Evolutionary conservation across 1,140 invertebrate species (phyloP).

Genomic region (Caenorhabditis inopinata): DNA sequence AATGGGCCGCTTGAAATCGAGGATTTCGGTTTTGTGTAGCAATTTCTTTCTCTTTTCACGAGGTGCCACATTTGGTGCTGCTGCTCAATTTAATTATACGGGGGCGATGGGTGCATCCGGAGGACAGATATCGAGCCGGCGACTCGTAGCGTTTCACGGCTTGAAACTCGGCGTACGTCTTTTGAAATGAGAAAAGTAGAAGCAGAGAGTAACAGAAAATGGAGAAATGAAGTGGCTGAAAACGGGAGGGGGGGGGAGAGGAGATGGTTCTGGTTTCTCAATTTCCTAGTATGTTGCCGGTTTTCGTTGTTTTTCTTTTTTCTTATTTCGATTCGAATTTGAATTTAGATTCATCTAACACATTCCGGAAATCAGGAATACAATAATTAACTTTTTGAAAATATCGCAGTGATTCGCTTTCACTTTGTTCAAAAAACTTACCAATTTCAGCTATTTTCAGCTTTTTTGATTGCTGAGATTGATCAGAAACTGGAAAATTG

Average conservation of each 20-base stretch:
- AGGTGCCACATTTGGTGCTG: slow-evolving; percentile 31
- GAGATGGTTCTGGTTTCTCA: not conserved
- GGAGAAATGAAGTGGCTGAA: not conserved
- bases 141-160: not conserved
- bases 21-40: slow-evolving; percentile 24
- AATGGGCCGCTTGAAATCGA: not conserved
- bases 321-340: not conserved
- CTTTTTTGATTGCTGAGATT: too few relatives aligned
- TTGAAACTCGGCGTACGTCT: not conserved
- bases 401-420: too few relatives aligned
- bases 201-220: too few relatives aligned
- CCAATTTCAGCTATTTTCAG: too few relatives aligned
- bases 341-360: too few relatives aligned
- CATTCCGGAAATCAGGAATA: too few relatives aligned
- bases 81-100: slow-evolving; percentile 30
- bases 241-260: not conserved
- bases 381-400: too few relatives aligned
- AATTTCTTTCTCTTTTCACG: slow-evolving; percentile 25
- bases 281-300: not conserved
- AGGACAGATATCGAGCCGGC: slow-evolving; percentile 22
- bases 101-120: slow-evolving; percentile 27
- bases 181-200: not conserved
- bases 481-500: too few relatives aligned
- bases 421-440: too few relatives aligned
- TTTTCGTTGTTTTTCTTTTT: not conserved